Base-by-base conservation (phyloP, 2,888 invertebrate genomes). In the Lasioglossum calceatum region DNA sequence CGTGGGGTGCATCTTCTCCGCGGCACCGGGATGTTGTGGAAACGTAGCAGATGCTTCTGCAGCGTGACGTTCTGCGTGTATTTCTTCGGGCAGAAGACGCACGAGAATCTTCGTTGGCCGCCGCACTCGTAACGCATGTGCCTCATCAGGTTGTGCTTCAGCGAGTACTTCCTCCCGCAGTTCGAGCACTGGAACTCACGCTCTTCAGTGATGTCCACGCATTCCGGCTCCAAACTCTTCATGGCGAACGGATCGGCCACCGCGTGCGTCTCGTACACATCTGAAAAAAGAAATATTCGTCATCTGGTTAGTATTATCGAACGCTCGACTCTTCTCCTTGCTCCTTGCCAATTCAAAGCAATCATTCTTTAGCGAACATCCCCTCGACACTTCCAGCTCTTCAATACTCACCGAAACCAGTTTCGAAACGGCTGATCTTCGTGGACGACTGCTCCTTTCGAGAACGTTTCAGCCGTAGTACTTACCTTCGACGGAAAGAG, bases 71-170 rank as follows among this genome's bases (percentile, higher is more conserved):
- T 93, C 77, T 94, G 93, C 27, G 93, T 92, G 85, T 93, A 94
- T 75, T 92, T 92, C 7, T 91, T 91, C 4, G 88, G 89, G 77
- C 94, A 94, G 10, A 94, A 79, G 74, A 90, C 87, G 79, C 94
- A 94, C 5, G 87, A 88, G 77, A 93, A 94, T 64, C 90, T 91
- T n/a, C 91, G 87, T 42, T 94, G 93, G 74, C 92, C 93, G 27
- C 93, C 94, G 89, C 96, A 96, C 88, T 96, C 95, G 87, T 94
- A 95, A 74, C 95, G 95, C 85, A 94, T 91, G 89, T 96, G 96
- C 73, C 93, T 93, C 50, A 87, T 88, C 23, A 95, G 91, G 85
- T 54, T 94, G 70, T 94, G 91, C 87, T 94, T 94, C 79, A 93
- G 87, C 75, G 93, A 94, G 91, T 95, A 95, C 4, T 79, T 86